Evolutionary conservation across 2,797 vertebrate species (phyloP), one percentile per base, ranked within the genome.

Genomic region (Tiaroga cobitis): DNA sequence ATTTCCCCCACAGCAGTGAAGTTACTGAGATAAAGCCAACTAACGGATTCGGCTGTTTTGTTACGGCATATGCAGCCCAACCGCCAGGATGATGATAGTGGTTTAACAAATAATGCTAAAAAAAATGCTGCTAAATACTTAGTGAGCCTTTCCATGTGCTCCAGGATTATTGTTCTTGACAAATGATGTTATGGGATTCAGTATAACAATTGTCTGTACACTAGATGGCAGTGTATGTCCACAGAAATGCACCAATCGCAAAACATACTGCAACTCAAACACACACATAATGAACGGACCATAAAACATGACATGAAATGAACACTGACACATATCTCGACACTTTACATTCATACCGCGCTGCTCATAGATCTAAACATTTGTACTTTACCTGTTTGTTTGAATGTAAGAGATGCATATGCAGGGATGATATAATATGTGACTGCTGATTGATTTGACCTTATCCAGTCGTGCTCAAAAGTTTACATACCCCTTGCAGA

Each of bases 231-330:
- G 39, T 78, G 65, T 24, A 46, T 49, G 8, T 11, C n/a, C 65
- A 59, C 32, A 67, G 9, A 59, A 79, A 78, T 18, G 0, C 32
- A n/a, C n/a, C n/a, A n/a, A n/a, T n/a, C n/a, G n/a, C n/a, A n/a
- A n/a, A n/a, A n/a, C n/a, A n/a, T n/a, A n/a, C n/a, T n/a, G n/a
- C n/a, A 21, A 51, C 72, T 18, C 13, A n/a, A 2, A 61, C 54
- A 59, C 74, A 21, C 49, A 76, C 39, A 83, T 4, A 9, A 21
- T 51, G 68, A 54, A 56, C n/a, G 15, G 18, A 43, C 8, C 41
- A 82, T 90, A 79, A 54, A 90, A 90, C 84, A 81, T 70, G 69
- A 85, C 80, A 49, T 86, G 90, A 92, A 83, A 92, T 92, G 90
- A 92, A 74, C 84, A 85, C 88, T 41, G 37, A 87, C 87, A 87